Evolutionary conservation across 2,888 invertebrate genomes (phyloP).

Genomic region (Himalopsyche tibetana): DNA sequence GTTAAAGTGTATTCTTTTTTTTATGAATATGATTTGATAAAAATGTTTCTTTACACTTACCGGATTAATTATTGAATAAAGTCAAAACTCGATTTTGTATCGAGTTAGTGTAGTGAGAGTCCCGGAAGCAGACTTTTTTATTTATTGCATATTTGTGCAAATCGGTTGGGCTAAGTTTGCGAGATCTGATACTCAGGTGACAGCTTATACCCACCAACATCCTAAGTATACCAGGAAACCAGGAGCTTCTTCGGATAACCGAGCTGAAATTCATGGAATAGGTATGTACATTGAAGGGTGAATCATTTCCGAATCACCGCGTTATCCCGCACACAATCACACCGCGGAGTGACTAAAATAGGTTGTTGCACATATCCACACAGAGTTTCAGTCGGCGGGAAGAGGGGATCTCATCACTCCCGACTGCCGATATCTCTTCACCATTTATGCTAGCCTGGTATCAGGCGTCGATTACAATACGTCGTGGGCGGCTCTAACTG

Average conservation of each 20-base stretch:
- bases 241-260: background rate
- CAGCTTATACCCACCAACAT: constrained; percentile 3
- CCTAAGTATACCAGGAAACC: background rate
- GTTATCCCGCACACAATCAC: constrained; percentile 26
- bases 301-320: constrained; percentile 38
- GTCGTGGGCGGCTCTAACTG: constrained; percentile 73
- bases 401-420: constrained; percentile 45
- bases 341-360: constrained; percentile 56
- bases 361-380: constrained; percentile 41
- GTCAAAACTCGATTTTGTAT: too few relatives aligned
- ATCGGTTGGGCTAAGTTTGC: background rate
- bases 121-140: too few relatives aligned
- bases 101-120: too few relatives aligned
- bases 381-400: constrained; percentile 36
- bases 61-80: too few relatives aligned
- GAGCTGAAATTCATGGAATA: background rate
- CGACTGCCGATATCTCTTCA: constrained; percentile 67
- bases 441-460: constrained; percentile 71
- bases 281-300: background rate
- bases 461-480: constrained; percentile 73
- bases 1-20: too few relatives aligned
- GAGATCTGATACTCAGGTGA: background rate
- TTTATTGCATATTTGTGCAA: too few relatives aligned
- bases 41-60: too few relatives aligned
- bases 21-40: too few relatives aligned